Evolutionary conservation across 2,888 invertebrate genomes (phyloP), one percentile per base, ranked within the genome.

Genomic region (Dermolepida albohirtum): DNA sequence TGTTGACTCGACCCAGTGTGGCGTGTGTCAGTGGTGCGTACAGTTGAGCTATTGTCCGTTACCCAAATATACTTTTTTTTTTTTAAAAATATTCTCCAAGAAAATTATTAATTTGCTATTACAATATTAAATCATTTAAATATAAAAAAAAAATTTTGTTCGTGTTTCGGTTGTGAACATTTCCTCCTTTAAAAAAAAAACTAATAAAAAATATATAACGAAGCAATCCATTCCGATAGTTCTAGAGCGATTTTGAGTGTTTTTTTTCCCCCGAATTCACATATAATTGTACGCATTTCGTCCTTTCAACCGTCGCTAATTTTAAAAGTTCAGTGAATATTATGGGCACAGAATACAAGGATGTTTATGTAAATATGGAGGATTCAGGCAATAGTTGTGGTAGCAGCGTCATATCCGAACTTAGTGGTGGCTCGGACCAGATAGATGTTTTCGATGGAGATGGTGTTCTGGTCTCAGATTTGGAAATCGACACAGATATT

Each of bases 401-500:
- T 69, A 82, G 82, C 77, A 83, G 83, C 77, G 82, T 83, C 69
- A 80, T 83, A 67, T 83, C 83, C 64, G 82, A 82, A 74, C 79
- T 77, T 71, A 81, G 82, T 73, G 80, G 81, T 47, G 78, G 80
- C 43, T 78, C 80, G 11, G 80, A 81, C 70, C 78, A 78, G 68
- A 77, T 78, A 52, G 88, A 87, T 74, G 84, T 86, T 73, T 87
- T 87, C 52, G 87, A 88, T 75, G 87, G 87, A 66, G 88, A 88
- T 64, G 81, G 81, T 67, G 86, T 87, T 66, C 87, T 87, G 80
- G 86, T 87, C 7, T 87, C 88, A 74, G 87, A 87, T 76, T 83
- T 87, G 43, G 88, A 88, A 68, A 86, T 86, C 78, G 87, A 87
- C 76, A 86, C 86, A 12, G 86, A 74, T 39, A 71, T 64, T 39